Evolutionary conservation across 2,888 invertebrate genomes (phyloP).

Genomic region (Toxonevra muliebris): DNA sequence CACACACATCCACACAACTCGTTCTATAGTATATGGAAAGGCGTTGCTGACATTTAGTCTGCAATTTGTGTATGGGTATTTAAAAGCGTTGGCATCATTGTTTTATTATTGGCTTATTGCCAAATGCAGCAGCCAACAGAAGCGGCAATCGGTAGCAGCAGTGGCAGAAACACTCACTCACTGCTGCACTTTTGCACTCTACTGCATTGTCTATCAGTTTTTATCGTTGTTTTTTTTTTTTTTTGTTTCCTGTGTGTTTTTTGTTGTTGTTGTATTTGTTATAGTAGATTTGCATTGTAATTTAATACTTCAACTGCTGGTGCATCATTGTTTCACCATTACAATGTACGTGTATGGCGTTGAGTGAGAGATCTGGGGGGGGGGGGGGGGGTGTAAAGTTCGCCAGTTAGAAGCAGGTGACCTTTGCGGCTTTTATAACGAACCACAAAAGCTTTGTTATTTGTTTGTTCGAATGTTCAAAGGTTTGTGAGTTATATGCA

Average conservation of each 20-base stretch:
- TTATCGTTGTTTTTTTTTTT: not conserved
- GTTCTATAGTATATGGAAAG: conserved; percentile 13
- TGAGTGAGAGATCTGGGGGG: not conserved
- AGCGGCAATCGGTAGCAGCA: not conserved
- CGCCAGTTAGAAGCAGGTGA: conserved; percentile 11
- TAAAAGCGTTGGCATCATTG: conserved; percentile 4
- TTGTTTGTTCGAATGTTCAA: too few species aligned
- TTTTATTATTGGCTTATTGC: conserved; percentile 18
- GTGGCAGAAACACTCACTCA: too few species aligned
- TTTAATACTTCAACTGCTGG: conserved; percentile 18
- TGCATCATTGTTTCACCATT: not conserved
- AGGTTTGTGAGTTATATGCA: too few species aligned
- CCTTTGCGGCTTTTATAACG: conserved; percentile 9
- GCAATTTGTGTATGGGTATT: conserved; percentile 35
- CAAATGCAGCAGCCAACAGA: not conserved
- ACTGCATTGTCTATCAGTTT: not conserved
- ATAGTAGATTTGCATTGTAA: conserved; percentile 15
- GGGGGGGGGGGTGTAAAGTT: not conserved
- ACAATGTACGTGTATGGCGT: not conserved
- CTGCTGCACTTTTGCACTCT: not conserved
- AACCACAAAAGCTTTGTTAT: not conserved
- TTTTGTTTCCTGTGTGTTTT: not conserved
- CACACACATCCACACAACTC: conserved; percentile 11
- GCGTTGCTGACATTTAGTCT: conserved; percentile 38
- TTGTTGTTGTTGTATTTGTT: conserved; percentile 10